Evolutionary conservation across 1,140 invertebrate genomes (phyloP), one percentile per base, ranked within the genome.

Genomic region (Tetramorium parvispinum): DNA sequence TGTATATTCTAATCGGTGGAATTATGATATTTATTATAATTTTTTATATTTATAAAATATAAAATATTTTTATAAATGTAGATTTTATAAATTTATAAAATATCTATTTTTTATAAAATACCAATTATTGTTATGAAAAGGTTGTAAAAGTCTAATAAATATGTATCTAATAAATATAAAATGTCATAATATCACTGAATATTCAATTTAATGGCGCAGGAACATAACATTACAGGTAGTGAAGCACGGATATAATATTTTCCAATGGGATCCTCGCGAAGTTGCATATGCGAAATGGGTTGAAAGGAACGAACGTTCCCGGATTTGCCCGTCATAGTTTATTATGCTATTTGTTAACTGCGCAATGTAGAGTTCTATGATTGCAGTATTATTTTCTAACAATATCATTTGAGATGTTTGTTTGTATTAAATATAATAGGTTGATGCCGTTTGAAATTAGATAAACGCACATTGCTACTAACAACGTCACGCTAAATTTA

Each of bases 401-500:
- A 21, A 24, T 27, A 46, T 51, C 11, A 71, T 70, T 82, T 57
- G 2, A 46, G 7, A 49, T 43, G 24, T 3, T 43, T 57, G 21
- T 53, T 32, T 55, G 21, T 43, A 82, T 68, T 24, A 43, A 55
- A 73, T 21, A 2, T 4, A 73, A 71, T 24, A 55, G 11, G 32
- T 13, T 82, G 37, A 13, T n/a, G 11, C 18, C 8, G 21, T 55
- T 43, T 21, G 21, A 13, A 46, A 43, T 82, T 57, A 57, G 13
- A 73, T 11, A 59, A 73, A 82, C 40, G 5, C 21, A 6, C 11
- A 13, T 21, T 43, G 16, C n/a, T 71, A 7, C 24, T 71, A 82
- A 57, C 49, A 65, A 2, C 43, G 49, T 16, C 7, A n/a, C 3
- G n/a, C 13, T 53, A 53, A 73, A 57, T 83, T 83, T 83, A 83